Evolutionary conservation across 1,140 invertebrate genomes (phyloP).

Genomic region (Oscheius sp.): DNA sequence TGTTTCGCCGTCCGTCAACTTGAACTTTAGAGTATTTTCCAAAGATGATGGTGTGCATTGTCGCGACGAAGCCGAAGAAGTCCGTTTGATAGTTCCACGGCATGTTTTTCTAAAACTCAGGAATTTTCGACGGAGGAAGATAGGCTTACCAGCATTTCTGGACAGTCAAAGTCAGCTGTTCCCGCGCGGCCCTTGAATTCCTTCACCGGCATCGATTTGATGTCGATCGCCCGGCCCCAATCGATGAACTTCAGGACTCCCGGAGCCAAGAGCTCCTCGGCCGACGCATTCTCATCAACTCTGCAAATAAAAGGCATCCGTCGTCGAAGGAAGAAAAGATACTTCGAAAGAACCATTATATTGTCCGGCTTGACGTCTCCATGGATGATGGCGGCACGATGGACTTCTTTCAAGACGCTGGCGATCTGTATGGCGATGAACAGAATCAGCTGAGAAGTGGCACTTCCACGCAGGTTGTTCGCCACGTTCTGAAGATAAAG

Average conservation of each 20-base stretch:
- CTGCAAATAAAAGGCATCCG: not conserved
- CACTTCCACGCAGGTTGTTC: conserved; percentile 1
- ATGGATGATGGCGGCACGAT: conserved; percentile 26
- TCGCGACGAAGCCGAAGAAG: conserved; percentile 33
- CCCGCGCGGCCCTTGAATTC: conserved; percentile 36
- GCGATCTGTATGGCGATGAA: conserved; percentile 29
- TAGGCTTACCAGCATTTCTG: conserved; percentile 36
- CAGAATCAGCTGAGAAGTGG: conserved; percentile 16
- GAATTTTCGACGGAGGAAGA: not conserved
- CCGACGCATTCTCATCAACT: conserved; percentile 9
- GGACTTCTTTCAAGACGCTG: conserved; percentile 26
- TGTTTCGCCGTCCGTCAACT: not conserved
- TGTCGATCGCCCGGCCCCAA: conserved; percentile 43
- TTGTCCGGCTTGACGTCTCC: conserved; percentile 43
- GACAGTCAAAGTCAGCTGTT: conserved; percentile 34
- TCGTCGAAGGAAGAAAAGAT: not conserved
- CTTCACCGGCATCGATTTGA: conserved; percentile 31
- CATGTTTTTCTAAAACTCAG: not conserved
- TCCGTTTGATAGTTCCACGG: conserved; percentile 41
- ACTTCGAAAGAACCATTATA: conserved; percentile 37
- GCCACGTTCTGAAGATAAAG: conserved; percentile 13
- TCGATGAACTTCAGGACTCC: conserved; percentile 37
- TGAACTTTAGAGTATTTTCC: conserved; percentile 25
- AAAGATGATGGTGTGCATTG: conserved; percentile 13
- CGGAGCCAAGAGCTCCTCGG: conserved; percentile 19